Evolutionary conservation across 2,888 invertebrate genomes (phyloP), one percentile per base, ranked within the genome.

Genomic region (Didymodactylos carnosus): DNA sequence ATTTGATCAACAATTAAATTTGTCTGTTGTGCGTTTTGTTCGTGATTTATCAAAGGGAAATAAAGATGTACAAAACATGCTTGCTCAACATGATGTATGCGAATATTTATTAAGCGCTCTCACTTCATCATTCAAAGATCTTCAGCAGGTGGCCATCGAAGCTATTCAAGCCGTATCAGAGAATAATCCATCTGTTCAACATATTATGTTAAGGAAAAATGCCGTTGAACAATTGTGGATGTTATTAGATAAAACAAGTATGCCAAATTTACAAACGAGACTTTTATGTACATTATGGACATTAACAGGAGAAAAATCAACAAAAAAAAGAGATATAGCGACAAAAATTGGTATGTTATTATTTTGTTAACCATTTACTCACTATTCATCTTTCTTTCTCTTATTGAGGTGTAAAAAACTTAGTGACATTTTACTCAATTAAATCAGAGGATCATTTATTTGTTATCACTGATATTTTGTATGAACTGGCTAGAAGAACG

Each of bases 61-160:
- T 35, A n/a, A 62, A 0, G 29, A 35, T n/a, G n/a, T 62, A 35
- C 62, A 62, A 62, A 62, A 62, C 35, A 10, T 62, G 35, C 8
- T 62, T 0, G 62, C 62, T 10, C 16, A 62, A 62, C 29, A 19
- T 62, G 29, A 19, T 35, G 62, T 35, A 25, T 62, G 62, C n/a
- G 62, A 62, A 62, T 35, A 62, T 62, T 14, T 62, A 2, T 35
- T 62, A 19, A n/a, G 62, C 35, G 62, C 62, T n/a, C n/a, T 62
- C 29, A 3, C 62, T 35, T 29, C 62, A 35, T 62, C 62, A 35
- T 62, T 35, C 1, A 78, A 78, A 71, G 81, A 82, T 8, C 75
- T 82, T 14, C 82, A 82, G 76, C 77, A 80, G 16, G 78, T 78
- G n/a, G 80, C 81, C 13, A 82, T 82, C 10, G 80, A 80, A 69